Conservation (phyloP, 2,888 invertebrate genomes). For the Portevinia maculata region DNA sequence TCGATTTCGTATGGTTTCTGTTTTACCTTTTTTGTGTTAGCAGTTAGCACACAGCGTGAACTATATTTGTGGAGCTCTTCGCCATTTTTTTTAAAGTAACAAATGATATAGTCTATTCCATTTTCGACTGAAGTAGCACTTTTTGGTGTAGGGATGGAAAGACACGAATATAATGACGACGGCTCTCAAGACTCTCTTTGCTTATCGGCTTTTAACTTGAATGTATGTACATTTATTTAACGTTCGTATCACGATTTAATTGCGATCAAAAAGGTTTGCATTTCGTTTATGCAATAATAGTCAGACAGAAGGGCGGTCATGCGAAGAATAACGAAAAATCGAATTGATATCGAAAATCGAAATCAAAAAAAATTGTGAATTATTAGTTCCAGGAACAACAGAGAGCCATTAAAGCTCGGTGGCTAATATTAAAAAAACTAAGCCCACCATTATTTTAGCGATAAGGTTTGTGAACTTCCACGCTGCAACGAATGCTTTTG, state of each 20-base stretch:
- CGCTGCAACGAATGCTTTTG: constrained; percentile 2
- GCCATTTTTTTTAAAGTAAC: constrained; percentile 29
- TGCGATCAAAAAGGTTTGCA: constrained; percentile 68
- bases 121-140: neutral
- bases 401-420: constrained; percentile 15
- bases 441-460: constrained; percentile 17
- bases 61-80: constrained; percentile 36
- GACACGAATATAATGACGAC: constrained; percentile 22
- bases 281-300: constrained; percentile 58
- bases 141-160: neutral
- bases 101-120: neutral
- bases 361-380: constrained; percentile 43
- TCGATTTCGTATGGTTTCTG: constrained; percentile 25
- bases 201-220: constrained; percentile 39
- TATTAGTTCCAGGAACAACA: constrained; percentile 51
- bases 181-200: constrained; percentile 15
- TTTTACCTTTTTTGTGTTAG: constrained; percentile 41
- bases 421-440: neutral
- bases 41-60: constrained; percentile 31
- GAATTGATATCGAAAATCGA: constrained; percentile 30
- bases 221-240: constrained; percentile 45
- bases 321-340: constrained; percentile 23
- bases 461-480: constrained; percentile 30
- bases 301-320: constrained; percentile 8
- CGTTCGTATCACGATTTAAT: constrained; percentile 73